A percentile compares a stretch with the other conserved stretches of the same genome.
phyloP scores from a whole-genome alignment of 2,888 invertebrate genomes.

The Cosmopolites sordidus region DNA sequence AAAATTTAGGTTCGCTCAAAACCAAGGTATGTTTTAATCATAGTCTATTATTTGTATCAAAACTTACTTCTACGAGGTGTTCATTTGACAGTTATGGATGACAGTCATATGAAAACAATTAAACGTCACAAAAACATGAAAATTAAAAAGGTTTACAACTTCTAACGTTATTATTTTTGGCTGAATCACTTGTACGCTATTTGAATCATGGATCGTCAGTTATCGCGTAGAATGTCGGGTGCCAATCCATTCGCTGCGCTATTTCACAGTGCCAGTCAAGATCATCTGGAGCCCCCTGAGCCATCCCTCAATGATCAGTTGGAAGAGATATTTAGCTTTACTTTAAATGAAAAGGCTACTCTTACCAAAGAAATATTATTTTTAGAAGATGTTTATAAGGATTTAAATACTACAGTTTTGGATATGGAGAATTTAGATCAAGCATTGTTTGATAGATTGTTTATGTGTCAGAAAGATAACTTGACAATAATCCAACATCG shows the following conservation, averaged over 20 bases:
- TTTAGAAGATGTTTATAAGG: slow-evolving; percentile 60
- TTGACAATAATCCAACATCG: slow-evolving; percentile 21
- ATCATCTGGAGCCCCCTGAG: slow-evolving; percentile 21
- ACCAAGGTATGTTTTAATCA: no score
- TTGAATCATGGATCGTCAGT: slow-evolving; percentile 11
- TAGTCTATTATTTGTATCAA: no score
- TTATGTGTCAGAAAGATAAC: slow-evolving; percentile 48
- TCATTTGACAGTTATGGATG: no score
- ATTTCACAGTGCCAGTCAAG: slow-evolving; percentile 18
- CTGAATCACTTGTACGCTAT: no score
- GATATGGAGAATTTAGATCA: slow-evolving; percentile 68
- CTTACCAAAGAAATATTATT: slow-evolving; percentile 48
- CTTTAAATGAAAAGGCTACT: slow-evolving; percentile 51
- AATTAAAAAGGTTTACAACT: slow-evolving; percentile 1
- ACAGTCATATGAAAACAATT: slow-evolving; percentile 3
- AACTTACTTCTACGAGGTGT: no score
- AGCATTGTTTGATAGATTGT: slow-evolving; percentile 73
- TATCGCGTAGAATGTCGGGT: slow-evolving; percentile 22
- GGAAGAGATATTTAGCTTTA: slow-evolving; percentile 70
- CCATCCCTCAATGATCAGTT: slow-evolving; percentile 38
- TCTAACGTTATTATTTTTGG: no score
- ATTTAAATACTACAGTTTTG: slow-evolving; percentile 50
- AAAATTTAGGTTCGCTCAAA: no score
- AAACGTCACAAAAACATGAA: slow-evolving; percentile 15
- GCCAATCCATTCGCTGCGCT: slow-evolving; percentile 26